These are phyloP conservation scores for Chaenocephalus aceratus DNA, from an alignment of 2,113 vertebrate genomes.

Conservation along the genomic window DNA sequence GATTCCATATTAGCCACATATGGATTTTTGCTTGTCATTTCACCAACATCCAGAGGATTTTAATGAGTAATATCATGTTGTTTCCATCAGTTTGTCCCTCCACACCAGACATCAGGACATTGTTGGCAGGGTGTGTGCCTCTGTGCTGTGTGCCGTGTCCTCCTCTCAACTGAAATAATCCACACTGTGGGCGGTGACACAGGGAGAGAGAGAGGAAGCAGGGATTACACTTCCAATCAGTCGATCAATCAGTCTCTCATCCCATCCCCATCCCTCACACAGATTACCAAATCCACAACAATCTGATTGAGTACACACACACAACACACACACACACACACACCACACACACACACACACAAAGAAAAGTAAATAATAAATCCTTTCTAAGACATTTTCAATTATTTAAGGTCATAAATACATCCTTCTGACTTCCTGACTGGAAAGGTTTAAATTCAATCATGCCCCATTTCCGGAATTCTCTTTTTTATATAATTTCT, in stretches of 20 bases:
- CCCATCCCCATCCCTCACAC: slow-evolving; percentile 12
- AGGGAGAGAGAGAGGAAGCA: slow-evolving; percentile 16
- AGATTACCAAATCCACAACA: slow-evolving; percentile 42
- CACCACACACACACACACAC: too few species aligned
- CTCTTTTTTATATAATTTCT: neutral
- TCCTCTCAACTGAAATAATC: slow-evolving; percentile 65
- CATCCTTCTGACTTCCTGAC: neutral
- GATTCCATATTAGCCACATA: slow-evolving; percentile 11
- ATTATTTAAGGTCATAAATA: neutral
- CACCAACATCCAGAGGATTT: neutral
- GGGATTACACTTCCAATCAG: slow-evolving; percentile 62
- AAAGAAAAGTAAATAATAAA: neutral
- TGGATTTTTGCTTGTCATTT: neutral
- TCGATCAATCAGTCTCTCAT: slow-evolving; percentile 47
- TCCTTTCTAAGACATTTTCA: neutral
- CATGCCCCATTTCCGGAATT: neutral
- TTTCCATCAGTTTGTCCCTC: neutral
- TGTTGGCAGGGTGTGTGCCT: slow-evolving; percentile 8
- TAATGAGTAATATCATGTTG: neutral
- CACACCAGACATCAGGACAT: neutral
- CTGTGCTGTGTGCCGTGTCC: neutral
- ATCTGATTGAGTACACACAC: slow-evolving; percentile 15
- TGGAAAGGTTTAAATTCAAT: neutral
- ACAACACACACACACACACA: too few species aligned
- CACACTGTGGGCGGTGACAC: slow-evolving; percentile 41